Evolutionary conservation across 2,797 vertebrate genomes (phyloP).

Genomic region (Tenualosa ilisha): DNA sequence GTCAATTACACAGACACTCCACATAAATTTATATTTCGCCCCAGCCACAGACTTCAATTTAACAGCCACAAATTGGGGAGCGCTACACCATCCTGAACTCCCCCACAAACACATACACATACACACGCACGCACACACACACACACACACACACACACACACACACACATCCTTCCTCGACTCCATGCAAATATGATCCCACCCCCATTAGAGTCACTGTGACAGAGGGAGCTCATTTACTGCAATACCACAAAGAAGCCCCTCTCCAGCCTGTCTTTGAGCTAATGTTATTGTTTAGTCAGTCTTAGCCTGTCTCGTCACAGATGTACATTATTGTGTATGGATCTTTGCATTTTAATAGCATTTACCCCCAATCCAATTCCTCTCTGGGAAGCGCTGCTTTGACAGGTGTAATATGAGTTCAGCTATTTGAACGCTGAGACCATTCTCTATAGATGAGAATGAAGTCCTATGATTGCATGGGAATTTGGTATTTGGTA

Average conservation of each 20-base stretch:
- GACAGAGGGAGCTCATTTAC: background rate
- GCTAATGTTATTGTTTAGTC: conserved; percentile 11
- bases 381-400: background rate
- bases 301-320: background rate
- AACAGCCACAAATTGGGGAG: conserved; percentile 41
- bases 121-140: background rate
- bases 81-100: too few species aligned
- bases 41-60: conserved; percentile 48
- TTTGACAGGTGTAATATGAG: background rate
- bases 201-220: background rate
- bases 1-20: conserved; percentile 47
- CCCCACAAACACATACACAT: background rate
- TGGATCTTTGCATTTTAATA: background rate
- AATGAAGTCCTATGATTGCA: background rate
- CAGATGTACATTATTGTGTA: background rate
- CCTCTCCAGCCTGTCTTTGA: background rate
- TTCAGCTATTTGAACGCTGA: background rate
- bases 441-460: background rate
- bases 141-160: background rate
- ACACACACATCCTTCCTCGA: background rate
- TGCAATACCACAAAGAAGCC: background rate
- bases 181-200: background rate
- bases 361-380: background rate
- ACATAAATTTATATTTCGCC: conserved; percentile 47
- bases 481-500: background rate